Evolutionary conservation across 2,113 vertebrate species (phyloP), one percentile per base, ranked within the genome.

Genomic region (Genyomyrus donnyi): DNA sequence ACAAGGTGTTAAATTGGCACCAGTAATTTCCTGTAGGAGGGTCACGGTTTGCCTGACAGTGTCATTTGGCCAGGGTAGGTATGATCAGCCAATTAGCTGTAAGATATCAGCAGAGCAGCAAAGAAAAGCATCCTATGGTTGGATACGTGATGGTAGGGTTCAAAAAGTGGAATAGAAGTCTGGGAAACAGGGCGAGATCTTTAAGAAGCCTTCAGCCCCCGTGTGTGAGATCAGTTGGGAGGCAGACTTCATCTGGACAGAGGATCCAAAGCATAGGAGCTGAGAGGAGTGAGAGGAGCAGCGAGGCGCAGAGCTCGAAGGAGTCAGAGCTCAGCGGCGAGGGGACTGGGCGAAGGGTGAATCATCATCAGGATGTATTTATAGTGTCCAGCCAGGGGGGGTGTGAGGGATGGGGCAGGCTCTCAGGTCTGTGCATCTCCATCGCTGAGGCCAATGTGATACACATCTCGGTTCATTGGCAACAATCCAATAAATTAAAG

Each of bases 301-400:
- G 39, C 1, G 85, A 85, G 19, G 39, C 17, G 2, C 80, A 46
- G 80, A 24, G 10, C 48, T 62, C 8, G 49, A 27, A 19, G 58
- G 19, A 24, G 24, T 13, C 24, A 88, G 46, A 74, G 70, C 70
- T 83, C 80, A 46, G 89, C 74, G 4, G n/a, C 13, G 50, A 66
- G n/a, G 27, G 62, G 62, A 4, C n/a, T 0, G n/a, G 10, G 62
- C n/a, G 0, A 70, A 70, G n/a, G n/a, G 62, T 89, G 89, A 89
- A 45, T 89, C 89, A 89, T 85, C 89, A 85, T 45, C 49, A 62
- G 19, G 24, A 13, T 17, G 89, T 85, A 89, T 89, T 85, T 85
- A 89, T 89, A 84, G 88, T 49, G 27, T 21, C 3, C 13, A n/a
- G 31, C 50, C 50, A n/a, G 42, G 80, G 70, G 70, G 52, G n/a